Conservation (phyloP, 2,888 invertebrate genomes). For the Oscheius myriophilus region DNA sequence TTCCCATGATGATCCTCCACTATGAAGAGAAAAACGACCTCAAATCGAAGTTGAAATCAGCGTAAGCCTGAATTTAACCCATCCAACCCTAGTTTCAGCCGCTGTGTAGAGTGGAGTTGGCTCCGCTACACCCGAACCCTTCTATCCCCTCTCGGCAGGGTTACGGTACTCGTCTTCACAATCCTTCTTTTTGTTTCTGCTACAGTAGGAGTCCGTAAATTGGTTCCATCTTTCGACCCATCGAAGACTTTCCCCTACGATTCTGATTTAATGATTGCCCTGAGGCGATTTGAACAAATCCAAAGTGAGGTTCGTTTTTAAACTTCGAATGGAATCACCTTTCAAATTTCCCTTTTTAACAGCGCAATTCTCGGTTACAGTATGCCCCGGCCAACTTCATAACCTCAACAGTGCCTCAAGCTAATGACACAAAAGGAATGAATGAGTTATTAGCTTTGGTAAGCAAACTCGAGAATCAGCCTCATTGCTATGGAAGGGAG, state of each 20-base stretch:
- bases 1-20: constrained; percentile 50
- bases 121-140: constrained; percentile 31
- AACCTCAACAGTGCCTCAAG: constrained; percentile 53
- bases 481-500: constrained; percentile 46
- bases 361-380: constrained; percentile 34
- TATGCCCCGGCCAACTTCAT: constrained; percentile 64
- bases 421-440: constrained; percentile 41
- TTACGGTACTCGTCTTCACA: constrained; percentile 44
- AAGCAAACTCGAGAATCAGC: constrained; percentile 44
- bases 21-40: constrained; percentile 42
- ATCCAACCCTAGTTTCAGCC: not conserved
- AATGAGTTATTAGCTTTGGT: constrained; percentile 49
- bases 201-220: constrained; percentile 48
- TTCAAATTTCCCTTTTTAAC: not conserved
- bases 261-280: constrained; percentile 53
- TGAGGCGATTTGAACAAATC: constrained; percentile 51
- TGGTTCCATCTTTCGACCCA: constrained; percentile 62
- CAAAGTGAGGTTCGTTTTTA: constrained; percentile 45
- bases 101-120: constrained; percentile 28
- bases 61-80: not conserved
- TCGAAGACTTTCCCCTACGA: constrained; percentile 66
- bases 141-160: constrained; percentile 47
- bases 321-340: not conserved
- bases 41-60: constrained; percentile 16
- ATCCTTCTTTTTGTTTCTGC: constrained; percentile 41